Percentiles rank a stretch among this genome's conserved stretches.
Evolutionary conservation across 2,797 vertebrate species (phyloP).

Genomic region (Crocidura indochinensis): DNA sequence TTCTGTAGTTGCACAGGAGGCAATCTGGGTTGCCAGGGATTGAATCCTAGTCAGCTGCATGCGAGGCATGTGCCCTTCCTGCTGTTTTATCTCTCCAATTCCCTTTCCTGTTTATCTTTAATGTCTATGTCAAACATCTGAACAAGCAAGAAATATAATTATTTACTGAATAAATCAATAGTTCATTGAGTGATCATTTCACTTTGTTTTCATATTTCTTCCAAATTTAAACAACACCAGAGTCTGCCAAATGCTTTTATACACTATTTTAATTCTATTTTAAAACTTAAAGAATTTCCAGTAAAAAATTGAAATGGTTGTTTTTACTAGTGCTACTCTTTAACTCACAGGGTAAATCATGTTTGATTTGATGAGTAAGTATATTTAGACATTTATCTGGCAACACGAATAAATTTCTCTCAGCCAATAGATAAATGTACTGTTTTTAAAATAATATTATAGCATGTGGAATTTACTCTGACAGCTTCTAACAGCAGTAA

Average conservation of each 20-base stretch:
- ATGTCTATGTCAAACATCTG: neutral
- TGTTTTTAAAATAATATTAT: conserved; percentile 74
- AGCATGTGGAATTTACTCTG: conserved; percentile 58
- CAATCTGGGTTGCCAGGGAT: no score
- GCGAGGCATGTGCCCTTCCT: no score
- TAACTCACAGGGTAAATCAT: conserved; percentile 71
- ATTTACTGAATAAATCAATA: conserved; percentile 57
- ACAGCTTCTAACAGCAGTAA: conserved; percentile 33
- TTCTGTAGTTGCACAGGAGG: no score
- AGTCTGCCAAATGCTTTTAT: conserved; percentile 69
- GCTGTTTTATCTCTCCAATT: no score
- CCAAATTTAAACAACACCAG: conserved; percentile 56
- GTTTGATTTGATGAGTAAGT: conserved; percentile 71
- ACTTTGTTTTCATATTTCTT: conserved; percentile 65
- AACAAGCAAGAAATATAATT: neutral
- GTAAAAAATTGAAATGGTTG: conserved; percentile 67
- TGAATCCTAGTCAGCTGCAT: no score
- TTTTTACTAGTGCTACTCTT: conserved; percentile 68
- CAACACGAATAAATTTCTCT: conserved; percentile 69
- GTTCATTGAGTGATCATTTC: conserved; percentile 60
- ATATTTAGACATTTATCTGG: conserved; percentile 70
- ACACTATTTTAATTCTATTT: conserved; percentile 71
- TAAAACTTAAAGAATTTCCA: conserved; percentile 62
- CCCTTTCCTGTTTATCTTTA: neutral
- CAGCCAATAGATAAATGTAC: conserved; percentile 66